A percentile compares a stretch with the other conserved stretches of the same genome.
phyloP scores from a whole-genome alignment of 2,888 invertebrate species.

The Leuctra nigra region DNA sequence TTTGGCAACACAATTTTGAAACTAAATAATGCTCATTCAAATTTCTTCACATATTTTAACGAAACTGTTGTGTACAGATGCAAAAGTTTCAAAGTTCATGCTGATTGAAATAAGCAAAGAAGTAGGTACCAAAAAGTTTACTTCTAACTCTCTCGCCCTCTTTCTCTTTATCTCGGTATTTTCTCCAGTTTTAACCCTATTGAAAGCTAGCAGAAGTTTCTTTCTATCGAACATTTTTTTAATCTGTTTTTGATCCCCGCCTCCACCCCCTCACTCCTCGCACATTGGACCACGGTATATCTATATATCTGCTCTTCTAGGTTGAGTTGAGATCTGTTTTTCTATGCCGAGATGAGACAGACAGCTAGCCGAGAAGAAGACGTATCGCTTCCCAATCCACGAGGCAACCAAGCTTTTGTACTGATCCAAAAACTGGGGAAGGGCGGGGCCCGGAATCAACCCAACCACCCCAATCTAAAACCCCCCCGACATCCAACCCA shows the following conservation, averaged over 20 bases:
- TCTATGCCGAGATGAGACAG: constrained; percentile 21
- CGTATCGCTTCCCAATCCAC: constrained; percentile 24
- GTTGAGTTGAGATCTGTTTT: constrained; percentile 5
- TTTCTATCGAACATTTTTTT: constrained; percentile 3
- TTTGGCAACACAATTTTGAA: too few relatives aligned
- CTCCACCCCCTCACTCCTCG: background rate
- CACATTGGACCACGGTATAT: background rate
- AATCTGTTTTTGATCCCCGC: constrained; percentile 17
- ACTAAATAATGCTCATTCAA: too few relatives aligned
- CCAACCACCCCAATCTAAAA: background rate
- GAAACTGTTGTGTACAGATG: too few relatives aligned
- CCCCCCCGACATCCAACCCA: constrained; percentile 6
- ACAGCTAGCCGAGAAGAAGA: constrained; percentile 20
- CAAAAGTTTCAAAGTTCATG: too few relatives aligned
- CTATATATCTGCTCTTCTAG: background rate
- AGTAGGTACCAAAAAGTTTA: too few relatives aligned
- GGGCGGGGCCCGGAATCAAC: constrained; percentile 14
- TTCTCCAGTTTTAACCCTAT: background rate
- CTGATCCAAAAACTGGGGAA: constrained; percentile 22
- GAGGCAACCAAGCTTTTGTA: constrained; percentile 10
- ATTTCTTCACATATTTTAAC: too few relatives aligned
- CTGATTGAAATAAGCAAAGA: too few relatives aligned
- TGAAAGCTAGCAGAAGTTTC: constrained; percentile 4
- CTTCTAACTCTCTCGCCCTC: too few relatives aligned
- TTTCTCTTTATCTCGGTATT: background rate